Evolutionary conservation across 2,888 invertebrate genomes (phyloP), one percentile per base, ranked within the genome.

Genomic region (Dione vanillae): DNA sequence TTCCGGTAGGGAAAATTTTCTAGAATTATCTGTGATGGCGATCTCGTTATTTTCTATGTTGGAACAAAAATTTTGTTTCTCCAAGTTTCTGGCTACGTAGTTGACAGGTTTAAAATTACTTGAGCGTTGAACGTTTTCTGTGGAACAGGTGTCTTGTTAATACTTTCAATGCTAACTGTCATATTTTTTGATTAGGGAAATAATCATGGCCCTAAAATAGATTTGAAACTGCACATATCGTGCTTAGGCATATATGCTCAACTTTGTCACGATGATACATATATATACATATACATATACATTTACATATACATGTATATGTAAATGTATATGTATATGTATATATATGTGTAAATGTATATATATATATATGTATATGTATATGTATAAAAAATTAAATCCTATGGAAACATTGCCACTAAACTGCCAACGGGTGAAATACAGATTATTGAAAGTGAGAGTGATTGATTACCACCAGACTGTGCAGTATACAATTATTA

Each of bases 31-130:
- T 56, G 71, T 51, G 47, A 65, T 41, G 8, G 65, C 69, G 68
- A 9, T 47, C 20, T 69, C 56, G 62, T 75, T 67, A 27, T 58
- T 66, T 27, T 69, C 19, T 3, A 65, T 47, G 14, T 68, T 62
- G 14, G 11, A 12, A 8, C 20, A 9, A 1, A 16, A 27, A 19
- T 61, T 37, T 43, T 67, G 20, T 65, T 78, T 80, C 16, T 81
- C 82, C 20, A 76, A 72, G 58, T 74, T 75, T 72, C 82, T 81
- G 76, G 84, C 69, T 27, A 87, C 82, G 41, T 89, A 83, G 56
- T 93, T 89, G 8, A 85, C 74, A 0, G 86, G 85, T 67, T 87
- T 87, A 12, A 45, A 68, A 40, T 47, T 51, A 12, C 16, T 61
- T 35, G 71, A 16, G 20, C 54, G 54, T n/a, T 61, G 52, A 3